A percentile compares a stretch with the other conserved stretches of the same genome.
phyloP scores from a whole-genome alignment of 2,113 vertebrate genomes.

The Turnix velox region DNA sequence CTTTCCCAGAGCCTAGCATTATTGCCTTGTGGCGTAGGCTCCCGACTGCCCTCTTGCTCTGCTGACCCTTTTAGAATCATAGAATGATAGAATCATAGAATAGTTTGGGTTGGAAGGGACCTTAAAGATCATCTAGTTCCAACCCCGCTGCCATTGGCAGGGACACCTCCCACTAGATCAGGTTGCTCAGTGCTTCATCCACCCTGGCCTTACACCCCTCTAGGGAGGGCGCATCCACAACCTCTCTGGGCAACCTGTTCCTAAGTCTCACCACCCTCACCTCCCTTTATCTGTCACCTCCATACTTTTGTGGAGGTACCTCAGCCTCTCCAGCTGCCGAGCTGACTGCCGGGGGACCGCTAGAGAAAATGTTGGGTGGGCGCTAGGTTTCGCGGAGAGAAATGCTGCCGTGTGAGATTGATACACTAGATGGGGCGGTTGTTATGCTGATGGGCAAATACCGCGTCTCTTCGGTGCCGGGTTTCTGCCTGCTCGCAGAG shows the following conservation, averaged over 20 bases:
- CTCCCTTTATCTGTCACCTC: accelerated
- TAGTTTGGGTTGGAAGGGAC: too few species aligned
- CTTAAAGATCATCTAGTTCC: too few species aligned
- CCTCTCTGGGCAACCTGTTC: too few species aligned
- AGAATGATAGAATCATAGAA: too few species aligned
- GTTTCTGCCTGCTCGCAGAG: background rate
- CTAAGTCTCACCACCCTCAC: too few species aligned
- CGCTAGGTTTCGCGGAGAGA: background rate
- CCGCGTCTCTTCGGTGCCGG: accelerated
- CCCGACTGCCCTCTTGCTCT: background rate
- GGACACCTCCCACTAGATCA: too few species aligned
- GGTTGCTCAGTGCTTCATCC: too few species aligned
- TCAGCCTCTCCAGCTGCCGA: background rate
- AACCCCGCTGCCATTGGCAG: too few species aligned
- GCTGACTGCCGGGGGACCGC: background rate
- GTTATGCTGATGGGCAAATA: background rate
- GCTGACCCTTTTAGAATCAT: accelerated
- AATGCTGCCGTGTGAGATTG: slow-evolving; percentile 22
- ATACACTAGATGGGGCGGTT: slow-evolving; percentile 66
- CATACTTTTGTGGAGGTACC: background rate
- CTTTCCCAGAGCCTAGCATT: background rate
- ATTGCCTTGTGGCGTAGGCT: accelerated
- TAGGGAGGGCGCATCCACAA: too few species aligned
- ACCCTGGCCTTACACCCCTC: too few species aligned
- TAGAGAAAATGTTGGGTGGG: accelerated